A percentile compares a stretch with the other conserved stretches of the same genome.
phyloP scores from a whole-genome alignment of 2,888 invertebrate genomes.

The Leucophenga maculata region DNA sequence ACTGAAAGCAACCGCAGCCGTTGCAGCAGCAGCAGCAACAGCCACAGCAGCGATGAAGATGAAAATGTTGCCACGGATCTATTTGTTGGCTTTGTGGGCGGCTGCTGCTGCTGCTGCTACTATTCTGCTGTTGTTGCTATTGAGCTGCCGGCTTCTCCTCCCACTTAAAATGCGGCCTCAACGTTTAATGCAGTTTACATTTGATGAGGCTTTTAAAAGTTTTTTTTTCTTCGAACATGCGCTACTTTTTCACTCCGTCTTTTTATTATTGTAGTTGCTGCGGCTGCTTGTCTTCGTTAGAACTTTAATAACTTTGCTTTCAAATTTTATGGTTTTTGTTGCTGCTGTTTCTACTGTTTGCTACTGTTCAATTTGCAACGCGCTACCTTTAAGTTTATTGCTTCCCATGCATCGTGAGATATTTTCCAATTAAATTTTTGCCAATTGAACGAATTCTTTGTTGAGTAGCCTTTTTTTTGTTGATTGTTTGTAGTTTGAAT shows the following conservation, averaged over 20 bases:
- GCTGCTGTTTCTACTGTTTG: constrained; percentile 36
- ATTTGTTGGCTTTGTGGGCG: constrained; percentile 6
- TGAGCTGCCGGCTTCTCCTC: neutral
- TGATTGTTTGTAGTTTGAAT: no score
- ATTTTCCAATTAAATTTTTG: constrained; percentile 57
- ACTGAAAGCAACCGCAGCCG: neutral
- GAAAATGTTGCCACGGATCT: neutral
- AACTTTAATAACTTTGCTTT: neutral
- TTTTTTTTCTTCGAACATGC: neutral
- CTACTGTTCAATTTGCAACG: constrained; percentile 46
- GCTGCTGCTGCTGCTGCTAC: neutral
- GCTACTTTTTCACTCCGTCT: constrained; percentile 34
- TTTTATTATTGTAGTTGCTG: constrained; percentile 27
- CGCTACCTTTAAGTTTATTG: constrained; percentile 46
- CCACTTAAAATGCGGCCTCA: neutral
- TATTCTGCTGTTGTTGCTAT: neutral
- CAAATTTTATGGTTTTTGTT: no score
- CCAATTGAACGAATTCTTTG: neutral
- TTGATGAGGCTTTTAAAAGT: constrained; percentile 17
- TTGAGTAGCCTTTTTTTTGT: no score
- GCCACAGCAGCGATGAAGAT: neutral
- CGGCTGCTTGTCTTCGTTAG: constrained; percentile 14
- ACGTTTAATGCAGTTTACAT: neutral
- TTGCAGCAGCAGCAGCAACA: neutral
- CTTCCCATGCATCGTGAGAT: constrained; percentile 53